Conservation (phyloP, 1,140 invertebrate species). For the Drosophila serrata region DNA sequence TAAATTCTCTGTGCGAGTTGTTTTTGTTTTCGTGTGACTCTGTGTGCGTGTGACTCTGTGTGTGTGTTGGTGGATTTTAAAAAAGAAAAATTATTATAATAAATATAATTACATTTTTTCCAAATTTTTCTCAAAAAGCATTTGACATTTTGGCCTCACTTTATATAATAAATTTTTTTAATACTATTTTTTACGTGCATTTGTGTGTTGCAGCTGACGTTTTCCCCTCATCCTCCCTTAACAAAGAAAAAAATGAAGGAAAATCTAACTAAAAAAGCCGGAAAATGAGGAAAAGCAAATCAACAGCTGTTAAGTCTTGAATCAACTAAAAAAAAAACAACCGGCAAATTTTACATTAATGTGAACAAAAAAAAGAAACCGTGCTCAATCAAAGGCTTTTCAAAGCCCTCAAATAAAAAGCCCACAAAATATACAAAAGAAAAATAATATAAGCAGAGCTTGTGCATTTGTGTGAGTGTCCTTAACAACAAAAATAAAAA, state of each 20-base stretch:
- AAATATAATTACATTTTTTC: not conserved
- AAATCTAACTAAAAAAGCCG: conserved; percentile 31
- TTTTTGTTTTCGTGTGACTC: conserved; percentile 26
- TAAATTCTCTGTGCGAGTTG: not conserved
- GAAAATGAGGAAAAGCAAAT: conserved; percentile 32
- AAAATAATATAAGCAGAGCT: conserved; percentile 12
- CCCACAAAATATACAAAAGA: conserved; percentile 15
- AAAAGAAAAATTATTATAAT: not conserved
- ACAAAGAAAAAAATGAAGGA: conserved; percentile 1
- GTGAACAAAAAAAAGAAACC: conserved; percentile 17
- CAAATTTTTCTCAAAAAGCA: conserved; percentile 6
- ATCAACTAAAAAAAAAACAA: conserved; percentile 14
- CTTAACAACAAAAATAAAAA: not conserved
- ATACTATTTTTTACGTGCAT: conserved; percentile 38
- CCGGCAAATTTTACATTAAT: conserved; percentile 14
- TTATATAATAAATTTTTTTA: conserved; percentile 12
- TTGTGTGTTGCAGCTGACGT: conserved; percentile 36
- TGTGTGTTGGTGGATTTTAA: not conserved
- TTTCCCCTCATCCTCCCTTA: conserved; percentile 7
- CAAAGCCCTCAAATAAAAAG: not conserved
- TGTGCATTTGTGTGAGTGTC: conserved; percentile 25
- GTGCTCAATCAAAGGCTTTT: conserved; percentile 11
- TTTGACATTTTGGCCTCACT: conserved; percentile 25
- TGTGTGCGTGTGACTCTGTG: conserved; percentile 7
- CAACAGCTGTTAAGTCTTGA: conserved; percentile 43